phyloP scores from a whole-genome alignment of 2,888 invertebrate genomes.

The Drosophila neutralis region DNA sequence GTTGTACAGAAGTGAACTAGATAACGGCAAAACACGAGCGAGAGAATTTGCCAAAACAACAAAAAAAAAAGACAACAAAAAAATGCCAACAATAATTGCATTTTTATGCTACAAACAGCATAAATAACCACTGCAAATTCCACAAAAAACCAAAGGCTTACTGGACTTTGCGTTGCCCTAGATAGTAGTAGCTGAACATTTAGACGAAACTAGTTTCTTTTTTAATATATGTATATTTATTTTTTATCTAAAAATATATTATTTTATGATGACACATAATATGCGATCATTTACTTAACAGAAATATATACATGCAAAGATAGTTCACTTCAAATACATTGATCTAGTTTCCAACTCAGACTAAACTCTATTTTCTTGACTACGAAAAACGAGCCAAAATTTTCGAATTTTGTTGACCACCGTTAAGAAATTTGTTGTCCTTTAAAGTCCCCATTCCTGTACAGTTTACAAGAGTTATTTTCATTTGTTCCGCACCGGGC shows the following conservation, averaged over 20 bases:
- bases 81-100: conserved; percentile 69
- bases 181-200: not conserved
- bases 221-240: not conserved
- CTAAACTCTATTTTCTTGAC: not conserved
- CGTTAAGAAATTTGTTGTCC: accelerated
- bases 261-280: not conserved
- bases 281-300: not conserved
- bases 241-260: not conserved
- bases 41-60: conserved; percentile 38
- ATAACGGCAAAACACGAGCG: conserved; percentile 28
- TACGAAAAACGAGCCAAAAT: not conserved
- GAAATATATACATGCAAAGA: not conserved
- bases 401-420: too few relatives aligned
- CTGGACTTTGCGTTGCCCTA: conserved; percentile 13
- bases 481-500: not conserved
- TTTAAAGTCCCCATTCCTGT: not conserved
- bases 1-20: conserved; percentile 41
- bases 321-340: not conserved
- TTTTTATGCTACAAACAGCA: conserved; percentile 68
- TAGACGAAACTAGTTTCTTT: not conserved
- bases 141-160: not conserved
- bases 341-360: not conserved
- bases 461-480: not conserved
- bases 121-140: conserved; percentile 47
- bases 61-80: not conserved